phyloP scores from a whole-genome alignment of 2,113 vertebrate genomes.

The Otolemur garnettii region DNA sequence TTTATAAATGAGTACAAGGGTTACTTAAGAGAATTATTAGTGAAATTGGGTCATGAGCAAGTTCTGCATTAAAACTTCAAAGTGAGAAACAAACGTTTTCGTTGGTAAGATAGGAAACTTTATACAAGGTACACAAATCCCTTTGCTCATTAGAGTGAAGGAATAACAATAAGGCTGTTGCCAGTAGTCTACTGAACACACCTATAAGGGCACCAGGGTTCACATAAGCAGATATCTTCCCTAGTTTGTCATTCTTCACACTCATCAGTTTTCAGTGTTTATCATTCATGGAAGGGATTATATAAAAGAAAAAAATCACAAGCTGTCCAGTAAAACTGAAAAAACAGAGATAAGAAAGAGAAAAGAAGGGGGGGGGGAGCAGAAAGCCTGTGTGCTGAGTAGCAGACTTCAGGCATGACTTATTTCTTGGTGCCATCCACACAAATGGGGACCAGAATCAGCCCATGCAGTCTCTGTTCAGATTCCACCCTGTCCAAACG shows the following conservation, averaged over 20 bases:
- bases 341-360: neutral
- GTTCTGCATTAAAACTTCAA: constrained; percentile 88
- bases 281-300: constrained; percentile 73
- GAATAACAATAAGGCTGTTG: constrained; percentile 18
- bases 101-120: constrained; percentile 80
- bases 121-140: constrained; percentile 76
- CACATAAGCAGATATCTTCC: constrained; percentile 38
- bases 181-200: constrained; percentile 30
- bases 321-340: constrained; percentile 78
- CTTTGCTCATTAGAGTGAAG: constrained; percentile 64
- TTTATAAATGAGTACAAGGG: constrained; percentile 87
- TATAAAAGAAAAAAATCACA: constrained; percentile 55
- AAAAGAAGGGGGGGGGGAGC: neutral
- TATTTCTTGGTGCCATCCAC: constrained; percentile 71
- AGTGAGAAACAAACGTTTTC: constrained; percentile 78
- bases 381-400: constrained; percentile 64
- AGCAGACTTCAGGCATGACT: constrained; percentile 68
- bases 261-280: constrained; percentile 69
- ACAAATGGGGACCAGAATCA: constrained; percentile 81
- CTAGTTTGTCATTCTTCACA: constrained; percentile 58
- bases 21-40: constrained; percentile 90
- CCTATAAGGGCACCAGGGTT: constrained; percentile 21
- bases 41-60: constrained; percentile 90
- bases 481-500: constrained; percentile 70
- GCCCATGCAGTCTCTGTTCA: constrained; percentile 74